Percentiles rank a stretch among this genome's conserved stretches.
Evolutionary conservation across 2,797 vertebrate genomes (phyloP).

Genomic region (Monodelphis domestica): DNA sequence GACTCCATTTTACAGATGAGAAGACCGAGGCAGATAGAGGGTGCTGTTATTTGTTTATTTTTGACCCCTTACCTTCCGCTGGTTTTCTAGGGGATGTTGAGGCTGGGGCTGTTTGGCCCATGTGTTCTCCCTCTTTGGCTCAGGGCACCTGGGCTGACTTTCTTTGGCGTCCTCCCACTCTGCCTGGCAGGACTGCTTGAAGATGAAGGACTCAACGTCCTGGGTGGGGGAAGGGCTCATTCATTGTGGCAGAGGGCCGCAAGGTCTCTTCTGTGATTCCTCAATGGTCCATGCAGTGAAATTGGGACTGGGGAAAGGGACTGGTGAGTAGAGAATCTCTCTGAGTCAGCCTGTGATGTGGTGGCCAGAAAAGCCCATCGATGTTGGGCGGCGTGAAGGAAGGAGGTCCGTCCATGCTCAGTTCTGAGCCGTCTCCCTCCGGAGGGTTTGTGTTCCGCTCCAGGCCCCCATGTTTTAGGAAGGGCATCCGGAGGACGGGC

Average conservation of each 20-base stretch:
- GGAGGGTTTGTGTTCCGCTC: not conserved
- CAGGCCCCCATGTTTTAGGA: not conserved
- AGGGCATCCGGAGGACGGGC: not conserved
- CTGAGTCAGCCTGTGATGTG: too few relatives aligned
- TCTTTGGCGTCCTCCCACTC: not conserved
- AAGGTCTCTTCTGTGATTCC: conserved; percentile 13
- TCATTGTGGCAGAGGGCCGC: conserved; percentile 39
- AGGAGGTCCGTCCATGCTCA: not conserved
- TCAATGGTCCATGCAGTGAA: not conserved
- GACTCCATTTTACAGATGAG: too few relatives aligned
- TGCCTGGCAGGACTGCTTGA: too few relatives aligned
- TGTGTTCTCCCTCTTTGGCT: conserved; percentile 14
- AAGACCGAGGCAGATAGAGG: too few relatives aligned
- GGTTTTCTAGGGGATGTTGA: not conserved
- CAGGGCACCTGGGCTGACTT: not conserved
- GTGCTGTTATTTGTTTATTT: too few relatives aligned
- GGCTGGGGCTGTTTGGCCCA: not conserved
- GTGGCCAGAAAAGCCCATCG: not conserved
- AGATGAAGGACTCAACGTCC: too few relatives aligned
- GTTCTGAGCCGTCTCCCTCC: not conserved
- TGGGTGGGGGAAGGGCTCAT: conserved; percentile 51
- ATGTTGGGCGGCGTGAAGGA: not conserved
- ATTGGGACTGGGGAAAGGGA: not conserved
- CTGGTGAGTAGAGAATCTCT: too few relatives aligned
- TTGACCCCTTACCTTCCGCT: too few relatives aligned